Conservation (phyloP, 2,113 vertebrate species). For the Crotalus helleri region DNA sequence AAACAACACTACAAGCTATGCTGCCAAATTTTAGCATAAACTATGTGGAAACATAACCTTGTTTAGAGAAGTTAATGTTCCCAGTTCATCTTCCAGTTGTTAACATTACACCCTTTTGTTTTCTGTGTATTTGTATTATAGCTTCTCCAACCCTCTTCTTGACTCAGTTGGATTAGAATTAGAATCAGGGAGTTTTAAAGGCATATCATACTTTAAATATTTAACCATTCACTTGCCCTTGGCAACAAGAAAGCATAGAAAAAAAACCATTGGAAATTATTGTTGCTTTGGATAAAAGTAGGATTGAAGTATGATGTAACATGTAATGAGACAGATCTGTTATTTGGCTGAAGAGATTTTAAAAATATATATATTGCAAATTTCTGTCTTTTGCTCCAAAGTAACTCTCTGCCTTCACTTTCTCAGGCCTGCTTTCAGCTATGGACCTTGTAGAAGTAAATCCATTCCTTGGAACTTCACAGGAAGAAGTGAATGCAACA, state of each 20-base stretch:
- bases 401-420: conserved; percentile 1
- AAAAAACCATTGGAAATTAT: background rate
- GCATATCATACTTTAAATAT: background rate
- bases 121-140: background rate
- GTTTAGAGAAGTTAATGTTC: background rate
- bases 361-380: background rate
- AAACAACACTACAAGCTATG: background rate
- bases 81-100: background rate
- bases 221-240: background rate
- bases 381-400: background rate
- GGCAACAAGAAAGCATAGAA: background rate
- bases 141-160: background rate
- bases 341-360: background rate
- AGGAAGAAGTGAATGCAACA: conserved; percentile 83
- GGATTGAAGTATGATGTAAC: background rate
- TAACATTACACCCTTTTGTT: background rate
- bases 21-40: background rate
- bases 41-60: background rate
- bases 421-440: conserved; percentile 87
- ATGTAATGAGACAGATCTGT: background rate
- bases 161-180: background rate
- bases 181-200: background rate
- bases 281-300: background rate
- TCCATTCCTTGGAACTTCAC: conserved; percentile 78
- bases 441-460: conserved; percentile 97